Base-by-base conservation (phyloP, 2,113 vertebrate species). In the Paraplagusia blochii region DNA sequence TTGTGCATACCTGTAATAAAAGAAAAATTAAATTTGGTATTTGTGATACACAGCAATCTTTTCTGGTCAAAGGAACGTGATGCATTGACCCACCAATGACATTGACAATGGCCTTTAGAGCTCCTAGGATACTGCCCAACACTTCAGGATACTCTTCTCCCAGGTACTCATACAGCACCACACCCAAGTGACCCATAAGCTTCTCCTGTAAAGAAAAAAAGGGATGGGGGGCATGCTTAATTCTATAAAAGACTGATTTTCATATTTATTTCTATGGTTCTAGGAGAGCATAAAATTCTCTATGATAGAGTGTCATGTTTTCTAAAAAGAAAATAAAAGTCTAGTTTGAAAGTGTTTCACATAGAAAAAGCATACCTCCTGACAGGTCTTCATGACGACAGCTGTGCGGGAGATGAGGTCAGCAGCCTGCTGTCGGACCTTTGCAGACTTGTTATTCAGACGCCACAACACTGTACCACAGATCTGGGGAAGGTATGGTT, bases 111-210 rank as follows among this genome's bases (percentile, higher is more conserved):
- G 96, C 96, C 83, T 99, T 99, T 52, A 99, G 91, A 0, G 97
- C 97, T 83, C 97, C 97, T 0, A 99, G 92, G 74, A 99, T 99
- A 90, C 97, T 99, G 58, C 96, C 97, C 85, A 99, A 53, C 12
- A 99, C 97, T 84, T 99, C 97, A 1, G 97, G 97, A 63, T 99
- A 99, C 70, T 99, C 97, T 74, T 99, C 97, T 88, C 97, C 97
- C 84, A 99, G 89, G 82, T 99, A 99, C 79, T 99, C 97, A 11
- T 99, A 99, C 60, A 99, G 79, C 49, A 99, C 97, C 65, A 99
- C 97, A 63, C 96, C 96, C 90, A 99, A 91, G 79, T 99, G 97
- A 44, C 97, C 96, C 97, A 99, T 99, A 79, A 99, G 87, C 81
- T 99, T 99, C 86, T 99, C 97, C 97, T 99, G 82, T 18, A 83